Evolutionary conservation across 2,113 vertebrate genomes (phyloP).

Genomic region (Speoplatyrhinus poulsoni): DNA sequence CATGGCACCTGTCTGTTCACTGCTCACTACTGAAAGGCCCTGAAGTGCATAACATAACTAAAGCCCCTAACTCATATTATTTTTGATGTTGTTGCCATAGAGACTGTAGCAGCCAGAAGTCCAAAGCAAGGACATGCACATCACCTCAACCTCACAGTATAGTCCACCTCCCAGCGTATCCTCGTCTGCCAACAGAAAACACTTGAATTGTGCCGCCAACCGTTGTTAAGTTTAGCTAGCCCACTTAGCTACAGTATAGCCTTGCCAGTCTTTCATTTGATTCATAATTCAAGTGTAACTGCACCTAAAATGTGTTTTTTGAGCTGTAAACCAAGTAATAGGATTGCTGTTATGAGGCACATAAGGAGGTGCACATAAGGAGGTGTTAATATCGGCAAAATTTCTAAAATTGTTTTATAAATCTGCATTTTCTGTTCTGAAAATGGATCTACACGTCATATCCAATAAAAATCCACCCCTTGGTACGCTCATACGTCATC

Average conservation of each 20-base stretch:
- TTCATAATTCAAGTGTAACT: not conserved
- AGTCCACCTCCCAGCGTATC: not conserved
- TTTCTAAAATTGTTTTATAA: no score
- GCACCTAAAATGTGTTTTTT: no score
- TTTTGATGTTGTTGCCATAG: conserved; percentile 9
- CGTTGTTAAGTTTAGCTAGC: no score
- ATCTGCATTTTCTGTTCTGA: no score
- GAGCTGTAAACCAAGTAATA: no score
- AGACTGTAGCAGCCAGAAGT: not conserved
- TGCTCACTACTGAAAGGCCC: conserved; percentile 19
- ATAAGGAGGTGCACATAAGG: no score
- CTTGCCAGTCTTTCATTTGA: conserved; percentile 22
- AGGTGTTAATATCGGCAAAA: no score
- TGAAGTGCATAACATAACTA: conserved; percentile 3
- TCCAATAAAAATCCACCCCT: no score
- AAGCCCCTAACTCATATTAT: not conserved
- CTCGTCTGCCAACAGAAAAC: not conserved
- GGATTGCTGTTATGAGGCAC: no score
- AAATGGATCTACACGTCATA: no score
- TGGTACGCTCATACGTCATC: no score
- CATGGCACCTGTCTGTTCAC: not conserved
- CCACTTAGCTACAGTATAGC: not conserved
- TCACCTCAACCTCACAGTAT: not conserved
- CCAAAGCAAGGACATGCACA: not conserved
- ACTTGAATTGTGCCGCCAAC: not conserved